Evolutionary conservation across 1,140 invertebrate genomes (phyloP), one percentile per base, ranked within the genome.

Genomic region (Megathymus violae): DNA sequence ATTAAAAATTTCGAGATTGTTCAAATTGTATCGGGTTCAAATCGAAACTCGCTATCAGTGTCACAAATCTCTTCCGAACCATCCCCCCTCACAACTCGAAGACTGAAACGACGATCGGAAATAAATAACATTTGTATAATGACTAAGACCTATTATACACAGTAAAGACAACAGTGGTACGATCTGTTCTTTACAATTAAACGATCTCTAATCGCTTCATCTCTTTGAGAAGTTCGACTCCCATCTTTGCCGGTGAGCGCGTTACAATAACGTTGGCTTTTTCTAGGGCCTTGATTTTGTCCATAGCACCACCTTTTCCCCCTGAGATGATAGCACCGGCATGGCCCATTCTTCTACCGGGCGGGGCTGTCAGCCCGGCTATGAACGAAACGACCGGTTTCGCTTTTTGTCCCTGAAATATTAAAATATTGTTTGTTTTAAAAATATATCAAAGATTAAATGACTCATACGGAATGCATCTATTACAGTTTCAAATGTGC

Each of bases 301-400:
- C 98, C 91, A 98, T 95, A 68, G 98, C 99, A 60, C 98, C 98
- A 66, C 99, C 99, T 92, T 99, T 99, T 27, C 98, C 99, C 16
- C 99, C 98, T 14, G 98, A 98, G 88, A 99, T 99, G 76, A 99
- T 99, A 71, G 99, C 99, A 73, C 99, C 99, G 69, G 99, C 99
- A 85, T 99, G 99, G 40, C 99, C 99, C 99, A 99, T 99, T 83
- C 99, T 93, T 75, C 99, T 93, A 15, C 99, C 99, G 56, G 98
- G 98, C 16, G 99, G 99, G 46, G 99, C 99, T 7, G 99, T 99
- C 31, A 99, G 86, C 46, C 99, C 99, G 80, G 99, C 99, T 92
- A 99, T 99, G 88, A 99, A 99, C 4, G 98, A 98, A 9, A 99
- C 98, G n/a, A 99, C 98, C 52, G 99, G 98, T 89, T 99, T 99